Conservation (phyloP, 2,113 vertebrate genomes). For the Antennarius striatus region DNA sequence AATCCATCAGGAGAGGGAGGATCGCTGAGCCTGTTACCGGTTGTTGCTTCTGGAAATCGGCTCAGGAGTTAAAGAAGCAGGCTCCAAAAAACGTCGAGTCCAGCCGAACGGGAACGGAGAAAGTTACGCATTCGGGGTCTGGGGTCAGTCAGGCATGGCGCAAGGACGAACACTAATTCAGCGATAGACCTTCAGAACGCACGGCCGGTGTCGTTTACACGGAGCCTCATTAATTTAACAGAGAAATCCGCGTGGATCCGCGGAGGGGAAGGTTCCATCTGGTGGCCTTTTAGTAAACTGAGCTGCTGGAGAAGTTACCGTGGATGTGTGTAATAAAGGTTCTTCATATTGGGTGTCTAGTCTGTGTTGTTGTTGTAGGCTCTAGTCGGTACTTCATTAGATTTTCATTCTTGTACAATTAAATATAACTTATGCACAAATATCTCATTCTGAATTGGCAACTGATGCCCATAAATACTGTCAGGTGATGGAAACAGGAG, state of each 20-base stretch:
- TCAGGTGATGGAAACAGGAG: too few relatives aligned
- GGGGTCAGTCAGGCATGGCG: not conserved
- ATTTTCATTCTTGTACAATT: too few relatives aligned
- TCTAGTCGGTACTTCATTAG: too few relatives aligned
- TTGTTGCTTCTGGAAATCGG: conserved; percentile 67
- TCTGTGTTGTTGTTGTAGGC: too few relatives aligned
- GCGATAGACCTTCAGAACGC: not conserved
- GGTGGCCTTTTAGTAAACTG: conserved; percentile 30
- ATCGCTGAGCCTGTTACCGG: conserved; percentile 65
- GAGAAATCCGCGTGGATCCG: conserved; percentile 4
- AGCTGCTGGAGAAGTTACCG: not conserved
- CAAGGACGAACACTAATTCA: not conserved
- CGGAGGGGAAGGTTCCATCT: conserved; percentile 45
- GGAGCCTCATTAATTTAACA: conserved; percentile 25
- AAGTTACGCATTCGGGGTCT: conserved; percentile 3
- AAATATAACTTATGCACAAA: too few relatives aligned
- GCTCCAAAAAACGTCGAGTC: not conserved
- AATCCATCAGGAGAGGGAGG: conserved; percentile 79
- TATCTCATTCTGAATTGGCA: too few relatives aligned
- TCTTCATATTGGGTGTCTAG: too few relatives aligned
- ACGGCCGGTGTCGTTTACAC: conserved; percentile 9
- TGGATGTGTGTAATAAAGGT: too few relatives aligned
- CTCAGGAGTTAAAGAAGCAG: conserved; percentile 78
- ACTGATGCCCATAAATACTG: too few relatives aligned
- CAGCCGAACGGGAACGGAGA: not conserved